A percentile compares a stretch with the other conserved stretches of the same genome.
Evolutionary conservation across 2,888 invertebrate genomes (phyloP).

Genomic region (Epinotia bilunana): DNA sequence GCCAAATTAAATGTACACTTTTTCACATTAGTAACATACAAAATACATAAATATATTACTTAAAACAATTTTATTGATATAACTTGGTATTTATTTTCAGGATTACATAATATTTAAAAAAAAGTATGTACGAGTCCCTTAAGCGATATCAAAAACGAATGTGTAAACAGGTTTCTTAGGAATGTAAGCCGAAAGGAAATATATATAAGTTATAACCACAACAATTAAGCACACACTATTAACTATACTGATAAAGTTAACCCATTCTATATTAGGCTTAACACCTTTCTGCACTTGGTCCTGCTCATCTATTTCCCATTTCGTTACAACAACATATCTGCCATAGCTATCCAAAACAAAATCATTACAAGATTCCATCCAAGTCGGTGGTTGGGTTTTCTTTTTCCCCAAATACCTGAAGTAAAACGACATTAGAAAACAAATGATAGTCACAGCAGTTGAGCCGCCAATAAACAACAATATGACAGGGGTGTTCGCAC

Average conservation of each 20-base stretch:
- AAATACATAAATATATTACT: neutral
- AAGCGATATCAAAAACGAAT: conserved; percentile 28
- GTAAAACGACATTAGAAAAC: conserved; percentile 52
- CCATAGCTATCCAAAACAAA: conserved; percentile 49
- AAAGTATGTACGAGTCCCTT: neutral
- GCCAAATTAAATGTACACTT: neutral
- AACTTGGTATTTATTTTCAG: too few relatives aligned
- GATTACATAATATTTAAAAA: too few relatives aligned
- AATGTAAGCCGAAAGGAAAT: conserved; percentile 52
- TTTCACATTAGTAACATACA: neutral
- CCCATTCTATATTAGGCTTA: conserved; percentile 52
- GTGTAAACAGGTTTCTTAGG: conserved; percentile 46
- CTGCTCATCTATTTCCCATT: conserved; percentile 46
- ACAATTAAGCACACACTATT: conserved; percentile 50
- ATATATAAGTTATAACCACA: conserved; percentile 52
- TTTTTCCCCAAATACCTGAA: conserved; percentile 52
- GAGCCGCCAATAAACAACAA: conserved; percentile 59
- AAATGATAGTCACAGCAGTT: conserved; percentile 52
- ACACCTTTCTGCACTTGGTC: conserved; percentile 11
- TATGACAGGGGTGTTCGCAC: conserved; percentile 55
- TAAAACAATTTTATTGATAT: neutral
- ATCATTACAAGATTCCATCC: conserved; percentile 53
- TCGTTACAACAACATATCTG: conserved; percentile 52
- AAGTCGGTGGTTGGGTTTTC: conserved; percentile 47
- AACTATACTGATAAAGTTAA: conserved; percentile 54